Base-by-base conservation (phyloP, 2,888 invertebrate genomes). In the Drosophila planitibia region DNA sequence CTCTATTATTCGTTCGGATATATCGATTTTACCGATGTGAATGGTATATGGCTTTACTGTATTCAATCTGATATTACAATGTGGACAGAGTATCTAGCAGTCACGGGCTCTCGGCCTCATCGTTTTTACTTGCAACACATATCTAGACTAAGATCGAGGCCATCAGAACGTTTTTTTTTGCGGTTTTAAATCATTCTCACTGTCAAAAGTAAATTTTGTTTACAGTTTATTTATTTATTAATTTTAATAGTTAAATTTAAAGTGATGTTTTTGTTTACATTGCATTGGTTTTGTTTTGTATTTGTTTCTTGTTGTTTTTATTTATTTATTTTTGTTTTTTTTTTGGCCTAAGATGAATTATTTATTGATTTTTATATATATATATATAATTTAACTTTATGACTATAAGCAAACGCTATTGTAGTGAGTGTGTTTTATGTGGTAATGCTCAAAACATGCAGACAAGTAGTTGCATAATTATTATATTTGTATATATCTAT, bases 191-290 rank as follows among this genome's bases (percentile, higher is more conserved):
- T 47, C 47, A 47, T 47, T 47, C 3, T 14, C 44, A 22, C 14
- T 4, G 22, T 22, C 47, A 47, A 57, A 49, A 47, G n/a, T 60
- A 25, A 47, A 54, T 61, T 65, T 67, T 67, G 73, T 73, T 69
- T 78, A 78, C 77, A 79, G 54, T 78, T 78, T 78, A 71, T 78
- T 77, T 70, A 70, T 74, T 78, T 70, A 78, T 84, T 79, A 76
- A 79, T 78, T 63, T 76, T 83, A 84, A 58, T 80, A 85, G 74
- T 82, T 85, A 81, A 69, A 78, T 81, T 85, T 85, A 85, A 83
- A 78, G 83, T 85, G 83, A 83, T 68, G 71, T 65, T 57, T 47
- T 78, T 85, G 83, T 85, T 85, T 83, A 83, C 83, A 83, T 83
- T 83, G 83, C 83, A 83, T 74, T 39, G 63, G 62, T 39, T 76